Percentiles rank a stretch among this genome's conserved stretches.
Conservation (phyloP, 2,888 invertebrate genomes). For the Dicyrtomina minuta region DNA sequence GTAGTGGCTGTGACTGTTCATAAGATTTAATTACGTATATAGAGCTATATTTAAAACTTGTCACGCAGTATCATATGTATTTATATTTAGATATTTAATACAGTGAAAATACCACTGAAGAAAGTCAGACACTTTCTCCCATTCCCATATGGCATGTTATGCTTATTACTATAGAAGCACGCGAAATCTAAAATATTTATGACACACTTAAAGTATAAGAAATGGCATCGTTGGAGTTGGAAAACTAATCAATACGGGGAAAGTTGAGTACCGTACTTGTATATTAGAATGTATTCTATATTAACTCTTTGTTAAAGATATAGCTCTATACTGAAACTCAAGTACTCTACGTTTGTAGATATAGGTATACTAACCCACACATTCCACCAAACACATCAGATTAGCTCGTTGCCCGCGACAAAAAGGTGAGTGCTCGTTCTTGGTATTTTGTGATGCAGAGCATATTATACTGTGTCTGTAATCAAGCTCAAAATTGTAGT, state of each 20-base stretch:
- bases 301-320: background rate
- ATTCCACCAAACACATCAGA: slow-evolving; percentile 15
- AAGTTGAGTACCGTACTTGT: too few relatives aligned
- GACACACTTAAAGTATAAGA: background rate
- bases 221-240: slow-evolving; percentile 16
- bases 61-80: too few relatives aligned
- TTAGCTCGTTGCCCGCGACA: slow-evolving; percentile 12
- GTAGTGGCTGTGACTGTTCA: too few relatives aligned
- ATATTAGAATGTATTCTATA: background rate
- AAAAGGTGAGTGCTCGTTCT: background rate
- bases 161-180: background rate
- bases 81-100: background rate
- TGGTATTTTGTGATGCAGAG: background rate
- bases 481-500: background rate
- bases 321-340: background rate
- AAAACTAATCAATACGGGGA: background rate
- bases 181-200: too few relatives aligned
- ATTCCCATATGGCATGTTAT: background rate
- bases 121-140: background rate
- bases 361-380: too few relatives aligned
- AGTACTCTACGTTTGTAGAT: too few relatives aligned
- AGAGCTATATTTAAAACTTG: too few relatives aligned
- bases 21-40: too few relatives aligned
- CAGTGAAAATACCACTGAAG: background rate
- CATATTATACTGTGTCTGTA: background rate